Conservation (phyloP, 2,888 invertebrate genomes). For the Pollenia amentaria region DNA sequence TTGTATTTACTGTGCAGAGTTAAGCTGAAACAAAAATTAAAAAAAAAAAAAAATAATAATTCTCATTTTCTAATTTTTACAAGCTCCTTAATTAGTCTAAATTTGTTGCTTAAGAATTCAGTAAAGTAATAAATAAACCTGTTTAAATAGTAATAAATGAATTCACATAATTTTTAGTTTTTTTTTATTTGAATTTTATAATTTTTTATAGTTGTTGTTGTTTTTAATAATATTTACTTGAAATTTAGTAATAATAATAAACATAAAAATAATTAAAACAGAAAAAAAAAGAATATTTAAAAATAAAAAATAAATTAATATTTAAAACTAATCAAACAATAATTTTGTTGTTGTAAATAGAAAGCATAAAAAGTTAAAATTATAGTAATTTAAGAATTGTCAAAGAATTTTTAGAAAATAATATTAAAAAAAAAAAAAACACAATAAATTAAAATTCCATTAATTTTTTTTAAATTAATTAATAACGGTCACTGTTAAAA, state of each 20-base stretch:
- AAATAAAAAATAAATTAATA: conserved; percentile 70
- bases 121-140: not conserved
- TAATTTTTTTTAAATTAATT: conserved; percentile 16
- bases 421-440: conserved; percentile 25
- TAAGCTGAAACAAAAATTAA: too few species aligned
- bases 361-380: conserved; percentile 2
- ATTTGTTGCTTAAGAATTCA: not conserved
- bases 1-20: too few species aligned
- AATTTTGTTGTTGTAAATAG: conserved; percentile 26
- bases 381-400: conserved; percentile 10
- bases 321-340: conserved; percentile 70
- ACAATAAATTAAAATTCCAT: conserved; percentile 41
- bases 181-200: conserved; percentile 43
- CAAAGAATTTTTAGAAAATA: conserved; percentile 2
- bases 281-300: conserved; percentile 47
- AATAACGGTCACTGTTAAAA: conserved; percentile 56
- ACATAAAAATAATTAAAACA: conserved; percentile 59
- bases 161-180: conserved; percentile 34
- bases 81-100: not conserved
- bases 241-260: conserved; percentile 62
- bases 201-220: conserved; percentile 44
- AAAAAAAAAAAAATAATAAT: not conserved
- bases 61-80: not conserved
- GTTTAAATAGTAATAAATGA: not conserved
- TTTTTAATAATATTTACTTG: conserved; percentile 58